Evolutionary conservation across 2,113 vertebrate species (phyloP), one percentile per base, ranked within the genome.

Genomic region (Nesoenas mayeri): DNA sequence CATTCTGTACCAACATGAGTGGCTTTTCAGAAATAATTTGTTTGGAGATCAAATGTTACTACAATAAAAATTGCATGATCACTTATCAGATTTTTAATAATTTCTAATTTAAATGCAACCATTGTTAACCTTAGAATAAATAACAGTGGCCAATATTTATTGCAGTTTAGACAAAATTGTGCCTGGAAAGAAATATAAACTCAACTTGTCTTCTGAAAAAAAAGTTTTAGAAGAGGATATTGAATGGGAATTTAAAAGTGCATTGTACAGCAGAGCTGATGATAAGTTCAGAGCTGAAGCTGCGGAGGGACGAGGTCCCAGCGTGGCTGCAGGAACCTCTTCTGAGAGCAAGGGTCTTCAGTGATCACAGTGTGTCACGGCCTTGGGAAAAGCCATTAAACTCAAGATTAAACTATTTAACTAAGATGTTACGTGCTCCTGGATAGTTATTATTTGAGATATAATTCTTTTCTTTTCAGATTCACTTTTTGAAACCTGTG

Each of bases 261-360:
- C 1, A 5, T 72, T 69, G n/a, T 57, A 4, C 44, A 67, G 11
- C 34, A 22, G 42, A 50, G 47, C 4, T 9, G 12, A 44, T 12
- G 15, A 42, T 15, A 8, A 26, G 32, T 34, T 60, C 15, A 47
- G 64, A 80, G 36, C 58, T 47, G 50, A 17, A 67, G 5, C 44
- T 25, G 16, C 8, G 25, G 48, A 10, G 0, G 2, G 14, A 7
- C 28, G 10, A 2, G 20, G 29, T 47, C 51, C 67, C 44, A 2
- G 3, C 0, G 5, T 2, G 26, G 42, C 31, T 51, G 34, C n/a
- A 38, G 21, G 14, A 64, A 42, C n/a, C 40, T 57, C 36, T 73
- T 69, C 65, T 36, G 26, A 4, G 13, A 48, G 65, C 40, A 36
- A 6, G 15, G 32, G 3, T 34, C 16, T 53, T 87, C 61, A 56